Conservation (phyloP, 2,113 vertebrate species). For the Mobula hypostoma region DNA sequence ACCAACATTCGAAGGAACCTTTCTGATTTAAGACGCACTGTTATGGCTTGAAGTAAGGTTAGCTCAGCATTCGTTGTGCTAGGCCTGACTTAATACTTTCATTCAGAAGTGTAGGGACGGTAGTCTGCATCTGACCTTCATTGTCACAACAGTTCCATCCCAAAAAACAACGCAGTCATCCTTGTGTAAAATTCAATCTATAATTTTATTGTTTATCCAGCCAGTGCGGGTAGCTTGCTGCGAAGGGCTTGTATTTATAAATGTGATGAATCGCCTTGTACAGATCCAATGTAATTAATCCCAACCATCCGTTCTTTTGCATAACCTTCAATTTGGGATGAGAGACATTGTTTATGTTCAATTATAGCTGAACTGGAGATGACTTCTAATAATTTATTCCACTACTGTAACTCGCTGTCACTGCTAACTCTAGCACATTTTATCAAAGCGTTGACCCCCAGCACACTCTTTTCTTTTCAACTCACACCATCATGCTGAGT, state of each 20-base stretch:
- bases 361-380: background rate
- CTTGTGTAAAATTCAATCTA: background rate
- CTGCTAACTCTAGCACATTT: background rate
- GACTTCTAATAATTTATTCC: background rate
- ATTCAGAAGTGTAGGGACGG: background rate
- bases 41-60: background rate
- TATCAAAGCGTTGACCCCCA: background rate
- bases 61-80: background rate
- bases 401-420: background rate
- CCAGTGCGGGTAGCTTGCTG: background rate
- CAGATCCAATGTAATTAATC: background rate
- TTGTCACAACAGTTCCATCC: background rate
- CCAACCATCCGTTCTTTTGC: background rate
- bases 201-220: background rate
- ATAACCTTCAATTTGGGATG: background rate
- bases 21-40: no score
- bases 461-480: background rate
- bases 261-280: background rate
- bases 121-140: background rate
- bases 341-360: constrained; percentile 8
- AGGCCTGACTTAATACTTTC: background rate
- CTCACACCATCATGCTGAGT: background rate
- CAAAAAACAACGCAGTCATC: background rate
- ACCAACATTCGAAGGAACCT: background rate
- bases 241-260: background rate